These are phyloP conservation scores for Cabera pusaria DNA, from an alignment of 2,888 invertebrate species.

Conservation along the genomic window DNA sequence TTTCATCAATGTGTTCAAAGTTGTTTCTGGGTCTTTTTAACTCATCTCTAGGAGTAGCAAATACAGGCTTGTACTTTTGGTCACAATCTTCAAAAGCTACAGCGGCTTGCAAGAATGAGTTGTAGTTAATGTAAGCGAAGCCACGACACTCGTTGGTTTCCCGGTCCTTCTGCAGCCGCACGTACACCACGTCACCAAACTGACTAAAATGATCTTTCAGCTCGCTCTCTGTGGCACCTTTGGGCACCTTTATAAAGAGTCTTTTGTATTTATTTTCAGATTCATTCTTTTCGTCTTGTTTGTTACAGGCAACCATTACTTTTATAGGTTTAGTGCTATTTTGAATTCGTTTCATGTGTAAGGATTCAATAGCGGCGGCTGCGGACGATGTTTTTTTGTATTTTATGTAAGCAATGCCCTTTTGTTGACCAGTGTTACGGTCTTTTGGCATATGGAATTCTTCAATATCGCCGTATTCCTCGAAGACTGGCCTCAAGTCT, in stretches of 20 bases:
- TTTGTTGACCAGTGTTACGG: constrained; percentile 90
- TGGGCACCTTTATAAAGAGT: constrained; percentile 94
- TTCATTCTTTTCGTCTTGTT: constrained; percentile 50
- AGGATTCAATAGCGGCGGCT: constrained; percentile 93
- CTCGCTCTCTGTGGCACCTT: constrained; percentile 89
- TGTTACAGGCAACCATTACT: constrained; percentile 92
- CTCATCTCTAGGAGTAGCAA: constrained; percentile 91
- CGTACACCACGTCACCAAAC: constrained; percentile 92
- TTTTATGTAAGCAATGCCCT: constrained; percentile 96
- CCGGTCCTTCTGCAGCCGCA: constrained; percentile 91
- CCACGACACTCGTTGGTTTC: constrained; percentile 92
- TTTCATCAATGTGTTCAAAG: constrained; percentile 44
- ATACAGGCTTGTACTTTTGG: constrained; percentile 92
- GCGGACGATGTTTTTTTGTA: constrained; percentile 96
- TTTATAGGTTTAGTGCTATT: constrained; percentile 90
- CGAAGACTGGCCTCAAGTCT: constrained; percentile 90
- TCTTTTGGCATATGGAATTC: constrained; percentile 95
- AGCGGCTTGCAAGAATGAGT: constrained; percentile 91
- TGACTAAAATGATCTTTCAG: constrained; percentile 91
- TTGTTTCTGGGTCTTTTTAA: constrained; percentile 62
- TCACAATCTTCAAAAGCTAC: constrained; percentile 95
- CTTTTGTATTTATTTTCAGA: constrained; percentile 82
- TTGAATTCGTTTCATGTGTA: constrained; percentile 91
- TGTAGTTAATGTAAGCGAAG: constrained; percentile 95
- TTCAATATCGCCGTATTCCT: constrained; percentile 91